Base-by-base conservation (phyloP, 2,888 invertebrate species). In the Mesorhabditis belari region DNA sequence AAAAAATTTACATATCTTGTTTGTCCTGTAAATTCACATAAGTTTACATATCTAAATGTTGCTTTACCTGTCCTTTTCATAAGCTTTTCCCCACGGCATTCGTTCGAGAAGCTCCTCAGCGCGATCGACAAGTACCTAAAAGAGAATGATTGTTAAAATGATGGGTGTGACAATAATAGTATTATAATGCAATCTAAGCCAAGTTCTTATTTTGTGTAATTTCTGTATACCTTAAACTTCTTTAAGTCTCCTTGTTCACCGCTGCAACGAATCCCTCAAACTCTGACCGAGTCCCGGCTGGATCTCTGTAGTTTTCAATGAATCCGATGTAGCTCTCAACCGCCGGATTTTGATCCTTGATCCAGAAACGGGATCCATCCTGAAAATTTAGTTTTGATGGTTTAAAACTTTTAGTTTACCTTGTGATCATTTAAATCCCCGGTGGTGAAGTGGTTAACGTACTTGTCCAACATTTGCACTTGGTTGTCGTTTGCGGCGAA, bases 241-340 rank as follows among this genome's bases (percentile, higher is more conserved):
- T 68, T 92, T 91, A 61, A 88, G 92, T 92, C 77, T 89, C 88
- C 80, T 91, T 91, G 83, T 96, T 93, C 0, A 95, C 95, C 86
- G 92, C 90, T 0, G 94, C 91, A 0, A 93, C 94, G 82, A 95
- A 95, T 0, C 84, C 71, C 49, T 69, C 70, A 54, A 71, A 73
- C 55, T 73, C 73, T 4, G 64, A 64, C n/a, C 73, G 49, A 17
- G 71, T 71, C 5, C 94, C 94, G 74, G 89, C 90, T 3, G 95
- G 95, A 84, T 96, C 95, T 66, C 92, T 87, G 82, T 92, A 92
- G 0, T 89, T 91, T 82, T 92, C 92, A 74, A 92, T 92, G 81
- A 92, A 93, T 12, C 92, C 92, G 80, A 90, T 89, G 81, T 90
- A 90, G 19, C 88, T 90, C 85, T 95, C 95, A 79, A 95, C 89